Evolutionary conservation across 2,888 invertebrate species (phyloP).

Genomic region (Bugulina stolonifera): DNA sequence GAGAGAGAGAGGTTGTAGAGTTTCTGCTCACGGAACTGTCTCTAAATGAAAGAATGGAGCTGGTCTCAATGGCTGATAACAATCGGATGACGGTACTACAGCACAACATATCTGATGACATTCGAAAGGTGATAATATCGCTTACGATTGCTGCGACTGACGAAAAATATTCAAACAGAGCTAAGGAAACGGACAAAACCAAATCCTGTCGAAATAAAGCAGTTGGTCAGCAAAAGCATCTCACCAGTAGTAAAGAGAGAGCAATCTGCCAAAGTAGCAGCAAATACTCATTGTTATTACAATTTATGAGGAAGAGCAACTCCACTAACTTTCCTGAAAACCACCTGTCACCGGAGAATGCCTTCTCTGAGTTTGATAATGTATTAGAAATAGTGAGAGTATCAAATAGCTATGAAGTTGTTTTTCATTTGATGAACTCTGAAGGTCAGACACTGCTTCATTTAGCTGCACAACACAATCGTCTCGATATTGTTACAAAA

Average conservation of each 20-base stretch:
- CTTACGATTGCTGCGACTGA: no score
- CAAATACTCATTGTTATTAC: no score
- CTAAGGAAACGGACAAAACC: no score
- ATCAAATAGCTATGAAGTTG: not conserved
- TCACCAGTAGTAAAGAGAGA: no score
- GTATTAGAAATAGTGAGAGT: not conserved
- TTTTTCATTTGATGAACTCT: not conserved
- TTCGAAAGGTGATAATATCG: not conserved
- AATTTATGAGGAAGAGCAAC: no score
- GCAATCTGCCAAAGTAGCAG: no score
- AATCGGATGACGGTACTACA: not conserved
- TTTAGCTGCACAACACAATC: not conserved
- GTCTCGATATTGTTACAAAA: not conserved
- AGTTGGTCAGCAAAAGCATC: no score
- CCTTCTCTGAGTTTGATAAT: not conserved
- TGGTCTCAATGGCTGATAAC: not conserved
- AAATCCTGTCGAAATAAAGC: no score
- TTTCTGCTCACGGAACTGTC: not conserved
- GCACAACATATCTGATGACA: not conserved
- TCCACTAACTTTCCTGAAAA: no score
- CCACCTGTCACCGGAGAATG: not conserved
- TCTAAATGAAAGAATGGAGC: not conserved
- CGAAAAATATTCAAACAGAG: no score
- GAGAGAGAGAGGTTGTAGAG: not conserved
- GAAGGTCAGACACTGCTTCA: not conserved